Evolutionary conservation across 2,113 vertebrate species (phyloP).

Genomic region (Pristiophorus japonicus): DNA sequence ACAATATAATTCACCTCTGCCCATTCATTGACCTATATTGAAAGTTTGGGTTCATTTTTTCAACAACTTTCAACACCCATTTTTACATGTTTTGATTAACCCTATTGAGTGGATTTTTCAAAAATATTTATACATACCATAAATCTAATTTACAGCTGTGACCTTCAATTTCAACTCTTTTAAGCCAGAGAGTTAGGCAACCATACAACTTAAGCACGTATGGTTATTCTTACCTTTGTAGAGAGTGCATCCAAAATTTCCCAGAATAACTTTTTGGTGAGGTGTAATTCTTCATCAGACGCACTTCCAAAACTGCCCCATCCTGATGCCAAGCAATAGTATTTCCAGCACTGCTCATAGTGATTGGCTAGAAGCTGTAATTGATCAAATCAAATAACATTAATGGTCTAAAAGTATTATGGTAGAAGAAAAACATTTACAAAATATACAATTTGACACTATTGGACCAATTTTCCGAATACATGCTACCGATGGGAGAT

Average conservation of each 20-base stretch:
- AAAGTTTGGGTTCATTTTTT: neutral
- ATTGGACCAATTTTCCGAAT: neutral
- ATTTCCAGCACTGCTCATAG: constrained; percentile 97
- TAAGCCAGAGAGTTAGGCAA: neutral
- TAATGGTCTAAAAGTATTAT: neutral
- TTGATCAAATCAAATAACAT: neutral
- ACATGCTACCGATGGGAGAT: neutral
- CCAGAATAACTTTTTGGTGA: constrained; percentile 98
- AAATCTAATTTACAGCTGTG: neutral
- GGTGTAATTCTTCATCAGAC: constrained; percentile 85
- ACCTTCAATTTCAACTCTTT: neutral
- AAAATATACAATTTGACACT: neutral
- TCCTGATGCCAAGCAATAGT: constrained; percentile 91
- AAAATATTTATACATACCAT: neutral
- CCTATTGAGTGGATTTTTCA: neutral
- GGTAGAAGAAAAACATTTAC: neutral
- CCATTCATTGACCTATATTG: neutral
- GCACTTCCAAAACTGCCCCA: constrained; percentile 87
- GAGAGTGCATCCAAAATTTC: constrained; percentile 94
- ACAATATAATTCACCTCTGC: neutral
- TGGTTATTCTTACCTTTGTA: constrained; percentile 70
- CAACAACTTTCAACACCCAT: neutral
- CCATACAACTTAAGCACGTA: neutral
- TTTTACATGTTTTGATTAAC: neutral
- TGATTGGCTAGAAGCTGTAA: constrained; percentile 87